Evolutionary conservation across 2,888 invertebrate genomes (phyloP), one percentile per base, ranked within the genome.

Genomic region (Drosophila recens): DNA sequence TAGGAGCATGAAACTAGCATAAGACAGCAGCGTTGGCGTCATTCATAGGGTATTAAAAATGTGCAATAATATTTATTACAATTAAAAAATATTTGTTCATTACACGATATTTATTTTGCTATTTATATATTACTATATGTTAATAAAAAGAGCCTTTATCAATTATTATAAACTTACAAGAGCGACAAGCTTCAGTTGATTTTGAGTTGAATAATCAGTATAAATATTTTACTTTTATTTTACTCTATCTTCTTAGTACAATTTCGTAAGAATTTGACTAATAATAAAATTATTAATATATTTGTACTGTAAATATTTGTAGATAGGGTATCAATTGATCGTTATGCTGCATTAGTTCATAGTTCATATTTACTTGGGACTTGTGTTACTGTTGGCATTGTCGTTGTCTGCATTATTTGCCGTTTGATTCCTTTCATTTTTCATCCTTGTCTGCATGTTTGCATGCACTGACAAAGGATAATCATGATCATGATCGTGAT

Each of bases 361-460:
- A 17, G 51, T 30, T 66, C 75, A 62, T 77, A 69, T 69, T 82
- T 78, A 69, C 72, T 67, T 81, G 74, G 67, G 67, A 71, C 66
- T 67, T 63, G 63, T 77, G 80, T 76, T 79, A 65, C 75, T 79
- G 87, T 80, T 86, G 84, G 76, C 80, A 86, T 73, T 78, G 68
- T 65, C 57, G 74, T 75, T 67, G 84, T 89, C 81, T 78, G 87
- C 87, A 87, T 78, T 83, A 89, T 78, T 83, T 84, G 89, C 79
- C 63, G 72, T 89, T 89, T 89, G 89, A 87, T 87, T 84, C 73
- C 73, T 51, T 67, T 87, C 75, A 87, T 89, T 89, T 88, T 73
- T 77, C 81, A 70, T 48, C 48, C 74, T 69, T 80, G 87, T 89
- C 83, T 72, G 87, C 58, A 84, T 84, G 85, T 84, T 84, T 87